Base-by-base conservation (phyloP, 2,888 invertebrate species). In the Pimpla rufipes region DNA sequence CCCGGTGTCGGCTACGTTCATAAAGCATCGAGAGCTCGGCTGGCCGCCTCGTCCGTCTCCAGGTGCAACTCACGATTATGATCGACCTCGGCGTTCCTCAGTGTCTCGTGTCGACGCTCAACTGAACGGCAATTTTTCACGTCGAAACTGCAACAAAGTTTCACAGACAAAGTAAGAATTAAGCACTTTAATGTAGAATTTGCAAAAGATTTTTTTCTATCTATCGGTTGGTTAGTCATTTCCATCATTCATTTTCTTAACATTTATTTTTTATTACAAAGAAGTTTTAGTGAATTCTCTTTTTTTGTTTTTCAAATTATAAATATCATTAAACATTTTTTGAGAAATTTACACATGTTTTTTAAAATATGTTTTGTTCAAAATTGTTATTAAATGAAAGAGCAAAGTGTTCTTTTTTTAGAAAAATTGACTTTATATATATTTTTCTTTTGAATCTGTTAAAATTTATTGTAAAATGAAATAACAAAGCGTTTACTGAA, bases 101-200 rank as follows among this genome's bases (percentile, higher is more conserved):
- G 67, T 29, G 67, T 68, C 67, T 68, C 52, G 68, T 68, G 52
- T 35, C 52, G 68, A 62, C 35, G 37, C 16, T 62, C 62, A 29
- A 37, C 37, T 52, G 52, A 37, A 16, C 62, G 13, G 37, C 13
- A 8, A 35, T 16, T 35, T 16, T 62, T 5, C 29, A 5, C 29
- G 29, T 3, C 29, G 29, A 23, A 35, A 16, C 40, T 52, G 29
- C 50, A 29, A 29, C 16, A 6, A 16, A 37, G 18, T 52, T 5
- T n/a, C 11, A 18, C 10, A 11, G 21, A 68, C 16, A 52, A 52
- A 50, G 68, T 68, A 68, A 68, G 68, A 68, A 21, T 21, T 21
- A 23, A 18, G 6, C 37, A 37, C n/a, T 62, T 62, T 62, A 29
- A 5, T 40, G 8, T 40, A 16, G 0, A 40, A 18, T 5, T 2